Conservation (phyloP, 2,113 vertebrate species). For the Nothobranchius kuhntae region DNA sequence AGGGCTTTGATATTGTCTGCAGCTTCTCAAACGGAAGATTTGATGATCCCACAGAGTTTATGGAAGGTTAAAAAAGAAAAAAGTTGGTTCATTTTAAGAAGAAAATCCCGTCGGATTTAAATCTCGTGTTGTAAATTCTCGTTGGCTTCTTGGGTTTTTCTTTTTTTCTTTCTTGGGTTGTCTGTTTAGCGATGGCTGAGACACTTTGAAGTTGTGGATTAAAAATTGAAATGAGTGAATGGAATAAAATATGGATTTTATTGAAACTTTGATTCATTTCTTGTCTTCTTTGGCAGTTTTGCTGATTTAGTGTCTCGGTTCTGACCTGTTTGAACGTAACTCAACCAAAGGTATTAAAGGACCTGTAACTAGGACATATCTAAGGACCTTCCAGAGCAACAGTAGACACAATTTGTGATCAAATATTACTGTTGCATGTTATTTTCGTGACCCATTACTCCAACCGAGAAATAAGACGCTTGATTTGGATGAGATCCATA, state of each 20-base stretch:
- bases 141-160: too few species aligned
- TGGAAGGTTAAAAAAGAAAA: not conserved
- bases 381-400: too few species aligned
- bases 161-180: not conserved
- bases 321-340: too few species aligned
- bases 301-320: not conserved
- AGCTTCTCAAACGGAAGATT: slow-evolving; percentile 10
- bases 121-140: slow-evolving; percentile 35
- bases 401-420: too few species aligned
- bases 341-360: too few species aligned
- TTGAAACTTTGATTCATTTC: slow-evolving; percentile 29
- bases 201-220: slow-evolving; percentile 44
- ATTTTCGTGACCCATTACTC: too few species aligned
- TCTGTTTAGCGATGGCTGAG: slow-evolving; percentile 54
- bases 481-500: too few species aligned
- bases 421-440: too few species aligned
- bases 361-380: too few species aligned
- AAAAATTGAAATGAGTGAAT: slow-evolving; percentile 52
- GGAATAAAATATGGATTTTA: slow-evolving; percentile 66
- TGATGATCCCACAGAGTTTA: not conserved
- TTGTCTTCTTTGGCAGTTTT: not conserved
- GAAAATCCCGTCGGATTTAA: slow-evolving; percentile 35
- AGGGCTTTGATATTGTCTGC: slow-evolving; percentile 18
- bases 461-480: too few species aligned
- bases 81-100: slow-evolving; percentile 21